Evolutionary conservation across 2,888 invertebrate genomes (phyloP).

Genomic region (Drosophila recens): DNA sequence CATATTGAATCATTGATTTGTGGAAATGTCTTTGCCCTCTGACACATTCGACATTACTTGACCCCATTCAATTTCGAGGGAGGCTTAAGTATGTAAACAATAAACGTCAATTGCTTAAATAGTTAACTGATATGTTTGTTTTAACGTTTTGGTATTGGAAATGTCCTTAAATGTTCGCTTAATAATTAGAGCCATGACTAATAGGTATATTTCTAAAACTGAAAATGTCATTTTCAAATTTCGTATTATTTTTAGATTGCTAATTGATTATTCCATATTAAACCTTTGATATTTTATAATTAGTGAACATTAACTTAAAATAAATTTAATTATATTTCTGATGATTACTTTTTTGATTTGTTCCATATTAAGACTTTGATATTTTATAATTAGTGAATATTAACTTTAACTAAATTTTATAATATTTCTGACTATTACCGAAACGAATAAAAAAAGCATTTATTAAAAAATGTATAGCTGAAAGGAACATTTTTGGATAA

Average conservation of each 20-base stretch:
- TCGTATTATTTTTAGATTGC: not conserved
- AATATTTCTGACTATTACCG: not conserved
- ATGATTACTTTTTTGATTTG: not conserved
- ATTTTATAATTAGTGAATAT: too few species aligned
- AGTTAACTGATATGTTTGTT: slow-evolving; percentile 2
- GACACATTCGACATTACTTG: slow-evolving; percentile 7
- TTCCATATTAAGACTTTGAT: not conserved
- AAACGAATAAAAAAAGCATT: not conserved
- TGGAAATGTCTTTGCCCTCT: slow-evolving; percentile 25
- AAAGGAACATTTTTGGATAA: too few species aligned
- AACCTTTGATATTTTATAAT: too few species aligned
- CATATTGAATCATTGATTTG: slow-evolving; percentile 6
- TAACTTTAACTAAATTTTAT: too few species aligned
- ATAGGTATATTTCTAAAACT: not conserved
- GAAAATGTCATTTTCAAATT: not conserved
- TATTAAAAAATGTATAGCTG: too few species aligned
- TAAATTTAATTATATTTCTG: too few species aligned
- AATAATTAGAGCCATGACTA: not conserved
- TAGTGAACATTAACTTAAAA: too few species aligned
- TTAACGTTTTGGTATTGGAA: not conserved
- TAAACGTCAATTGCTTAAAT: not conserved
- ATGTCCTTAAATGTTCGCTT: not conserved
- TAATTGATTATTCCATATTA: not conserved
- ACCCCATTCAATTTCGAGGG: slow-evolving; percentile 17
- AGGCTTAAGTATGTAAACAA: slow-evolving; percentile 1